phyloP scores from a whole-genome alignment of 2,113 vertebrate genomes.

The Thymallus thymallus region DNA sequence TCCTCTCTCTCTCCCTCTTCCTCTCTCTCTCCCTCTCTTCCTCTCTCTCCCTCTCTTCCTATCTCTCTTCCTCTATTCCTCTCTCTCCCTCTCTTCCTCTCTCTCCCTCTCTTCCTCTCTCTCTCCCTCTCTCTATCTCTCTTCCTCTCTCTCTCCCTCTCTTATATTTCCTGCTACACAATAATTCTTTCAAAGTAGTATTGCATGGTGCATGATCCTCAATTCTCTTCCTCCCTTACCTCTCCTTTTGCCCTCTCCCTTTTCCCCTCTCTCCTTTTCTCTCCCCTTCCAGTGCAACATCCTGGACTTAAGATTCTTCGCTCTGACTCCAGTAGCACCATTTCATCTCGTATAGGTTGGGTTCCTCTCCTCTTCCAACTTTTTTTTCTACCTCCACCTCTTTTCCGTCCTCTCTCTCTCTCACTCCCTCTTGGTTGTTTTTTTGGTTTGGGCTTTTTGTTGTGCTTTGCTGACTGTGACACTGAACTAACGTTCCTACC shows the following conservation, averaged over 20 bases:
- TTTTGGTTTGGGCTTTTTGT: slow-evolving; percentile 57
- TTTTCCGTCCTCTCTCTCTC: slow-evolving; percentile 17
- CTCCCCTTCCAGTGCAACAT: slow-evolving; percentile 87
- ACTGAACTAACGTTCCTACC: slow-evolving; percentile 55
- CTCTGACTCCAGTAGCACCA: slow-evolving; percentile 91
- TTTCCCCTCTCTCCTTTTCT: slow-evolving; percentile 70
- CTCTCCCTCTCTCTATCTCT: neutral
- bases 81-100: slow-evolving; percentile 24
- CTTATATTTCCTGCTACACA: neutral
- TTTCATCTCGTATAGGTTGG: slow-evolving; percentile 93
- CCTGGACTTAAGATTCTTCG: slow-evolving; percentile 92
- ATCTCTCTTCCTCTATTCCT: slow-evolving; percentile 8
- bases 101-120: slow-evolving; percentile 3
- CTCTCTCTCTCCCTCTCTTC: slow-evolving; percentile 7
- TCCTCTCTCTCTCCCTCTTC: neutral
- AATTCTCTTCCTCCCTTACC: slow-evolving; percentile 60
- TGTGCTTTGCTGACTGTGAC: slow-evolving; percentile 68
- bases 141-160: slow-evolving; percentile 14
- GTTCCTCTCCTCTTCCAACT: slow-evolving; percentile 54
- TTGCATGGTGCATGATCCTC: slow-evolving; percentile 79
- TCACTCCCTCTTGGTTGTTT: slow-evolving; percentile 13
- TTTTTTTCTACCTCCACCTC: slow-evolving; percentile 15
- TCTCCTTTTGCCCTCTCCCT: slow-evolving; percentile 46
- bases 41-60: slow-evolving; percentile 13
- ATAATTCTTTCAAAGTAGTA: slow-evolving; percentile 37